Conservation (phyloP, 1,140 invertebrate species). For the Drosophila guanche region DNA sequence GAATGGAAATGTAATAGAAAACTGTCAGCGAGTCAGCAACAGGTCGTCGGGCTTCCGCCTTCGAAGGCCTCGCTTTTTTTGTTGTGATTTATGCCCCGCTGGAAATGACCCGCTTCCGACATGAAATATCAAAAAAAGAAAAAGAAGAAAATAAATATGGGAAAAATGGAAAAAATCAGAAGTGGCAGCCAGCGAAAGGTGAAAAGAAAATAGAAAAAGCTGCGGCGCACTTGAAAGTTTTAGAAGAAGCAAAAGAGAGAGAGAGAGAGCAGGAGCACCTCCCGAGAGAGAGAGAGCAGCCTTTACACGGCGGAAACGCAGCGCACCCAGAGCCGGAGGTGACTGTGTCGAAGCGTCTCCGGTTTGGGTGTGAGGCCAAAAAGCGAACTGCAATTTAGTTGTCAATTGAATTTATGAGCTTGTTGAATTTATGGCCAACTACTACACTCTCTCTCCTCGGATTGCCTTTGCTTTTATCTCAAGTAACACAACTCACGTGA, state of each 20-base stretch:
- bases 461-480: conserved; percentile 35
- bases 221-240: conserved; percentile 74
- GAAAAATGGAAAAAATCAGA: conserved; percentile 19
- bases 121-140: conserved; percentile 73
- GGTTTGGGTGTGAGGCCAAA: conserved; percentile 51
- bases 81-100: conserved; percentile 76
- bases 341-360: conserved; percentile 83
- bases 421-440: conserved; percentile 63
- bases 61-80: conserved; percentile 35
- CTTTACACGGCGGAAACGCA: conserved; percentile 64
- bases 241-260: conserved; percentile 8
- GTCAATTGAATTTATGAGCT: conserved; percentile 83
- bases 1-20: conserved; percentile 30
- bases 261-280: not conserved
- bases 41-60: conserved; percentile 67
- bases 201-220: conserved; percentile 12
- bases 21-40: conserved; percentile 51
- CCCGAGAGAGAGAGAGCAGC: conserved; percentile 1
- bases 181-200: not conserved
- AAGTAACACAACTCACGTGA: conserved; percentile 67
- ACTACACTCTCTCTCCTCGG: conserved; percentile 10
- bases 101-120: conserved; percentile 81
- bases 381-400: conserved; percentile 79
- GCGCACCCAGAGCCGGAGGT: conserved; percentile 81
- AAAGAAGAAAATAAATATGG: conserved; percentile 16